Base-by-base conservation (phyloP, 37 sponge, comb jelly and placozoan species). In the Haliclona indistincta region DNA sequence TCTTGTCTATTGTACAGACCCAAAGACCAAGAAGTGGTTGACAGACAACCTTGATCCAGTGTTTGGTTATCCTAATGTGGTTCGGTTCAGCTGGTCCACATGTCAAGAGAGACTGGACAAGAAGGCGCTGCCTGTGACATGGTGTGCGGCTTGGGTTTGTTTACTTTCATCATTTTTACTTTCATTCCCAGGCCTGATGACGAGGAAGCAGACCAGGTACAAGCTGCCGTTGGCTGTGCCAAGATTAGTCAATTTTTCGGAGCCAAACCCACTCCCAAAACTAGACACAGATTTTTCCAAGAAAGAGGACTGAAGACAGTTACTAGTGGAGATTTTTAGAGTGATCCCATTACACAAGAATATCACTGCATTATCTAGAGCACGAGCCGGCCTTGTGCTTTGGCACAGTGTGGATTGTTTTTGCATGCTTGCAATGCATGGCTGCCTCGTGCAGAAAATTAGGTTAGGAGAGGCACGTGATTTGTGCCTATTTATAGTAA, bases 61-160 rank as follows among this genome's bases (percentile, higher is more conserved):
- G 25, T 98, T 98, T 87, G 99, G 99, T 15, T 98, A 74, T 58
- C 96, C 99, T 1, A 82, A 95, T 30, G 28, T 98, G 15, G 96
- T 98, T 34, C 69, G 99, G 43, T 98, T 98, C 75, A 90, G 99
- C 54, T 98, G 99, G 99, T 80, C 88, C 51, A 98, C 99, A 1
- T 86, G 86, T 51, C 74, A 74, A 13, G 47, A 84, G 20, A 84
- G 87, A 22, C 69, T 98, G 37, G 88, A 93, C 19, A 51, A 66
- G 29, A 78, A 79, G 35, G 83, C 91, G 22, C 43, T 78, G 5
- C 20, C 41, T n/a, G 91, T 98, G 7, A 30, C 68, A 41, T 98
- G 99, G 99, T 92, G 28, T 73, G 91, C 4, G 3, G 74, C 11
- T 6, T 8, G 35, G 30, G 74, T 73, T 37, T 73, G 70, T 58